Evolutionary conservation across 2,113 vertebrate genomes (phyloP).

Genomic region (Cyrtonyx montezumae): DNA sequence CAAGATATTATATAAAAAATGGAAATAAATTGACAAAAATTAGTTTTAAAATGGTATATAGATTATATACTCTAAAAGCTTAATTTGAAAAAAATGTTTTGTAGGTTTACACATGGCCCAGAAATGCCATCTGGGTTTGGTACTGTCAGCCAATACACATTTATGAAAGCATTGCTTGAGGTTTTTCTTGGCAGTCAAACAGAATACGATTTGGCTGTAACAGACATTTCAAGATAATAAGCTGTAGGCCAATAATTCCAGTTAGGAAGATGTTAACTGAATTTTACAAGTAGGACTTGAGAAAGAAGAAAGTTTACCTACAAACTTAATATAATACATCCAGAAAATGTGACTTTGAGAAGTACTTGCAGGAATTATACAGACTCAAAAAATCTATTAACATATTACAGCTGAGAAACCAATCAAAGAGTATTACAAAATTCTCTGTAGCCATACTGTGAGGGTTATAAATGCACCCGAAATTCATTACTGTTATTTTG

Average conservation of each 20-base stretch:
- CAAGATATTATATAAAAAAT: not conserved
- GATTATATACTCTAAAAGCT: not conserved
- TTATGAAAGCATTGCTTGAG: not conserved
- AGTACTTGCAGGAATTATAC: conserved; percentile 21
- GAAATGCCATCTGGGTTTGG: not conserved
- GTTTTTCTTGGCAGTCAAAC: not conserved
- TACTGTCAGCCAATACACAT: not conserved
- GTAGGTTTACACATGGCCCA: not conserved
- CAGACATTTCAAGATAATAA: not conserved
- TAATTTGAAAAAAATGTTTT: not conserved
- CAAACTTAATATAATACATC: not conserved
- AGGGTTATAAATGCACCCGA: conserved; percentile 29
- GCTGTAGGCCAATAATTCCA: not conserved
- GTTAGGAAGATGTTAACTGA: not conserved
- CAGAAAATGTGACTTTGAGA: conserved; percentile 44
- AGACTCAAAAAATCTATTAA: conserved; percentile 38
- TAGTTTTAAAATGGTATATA: not conserved
- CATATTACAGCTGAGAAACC: conserved; percentile 15
- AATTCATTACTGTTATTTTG: conserved; percentile 44
- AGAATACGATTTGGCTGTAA: not conserved
- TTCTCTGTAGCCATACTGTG: not conserved
- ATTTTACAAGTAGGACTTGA: not conserved
- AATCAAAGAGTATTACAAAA: conserved; percentile 46
- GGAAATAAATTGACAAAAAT: not conserved
- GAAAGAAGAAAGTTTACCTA: conserved; percentile 9